Conservation (phyloP, 1,140 invertebrate genomes). For the Kradibia gibbosae region DNA sequence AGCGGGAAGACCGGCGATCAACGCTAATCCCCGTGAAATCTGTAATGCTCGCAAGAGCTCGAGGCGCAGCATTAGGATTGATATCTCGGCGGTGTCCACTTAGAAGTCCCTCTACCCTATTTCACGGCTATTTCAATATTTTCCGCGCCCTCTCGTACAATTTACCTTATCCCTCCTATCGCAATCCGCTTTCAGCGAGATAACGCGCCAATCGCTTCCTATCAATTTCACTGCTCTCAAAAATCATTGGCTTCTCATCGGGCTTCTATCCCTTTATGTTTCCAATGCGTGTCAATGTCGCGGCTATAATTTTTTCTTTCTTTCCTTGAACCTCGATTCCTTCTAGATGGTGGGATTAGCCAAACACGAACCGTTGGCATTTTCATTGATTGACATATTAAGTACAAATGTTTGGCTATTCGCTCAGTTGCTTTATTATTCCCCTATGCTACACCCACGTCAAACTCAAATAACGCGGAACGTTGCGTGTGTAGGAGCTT, state of each 20-base stretch:
- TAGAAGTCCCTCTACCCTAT: too few relatives aligned
- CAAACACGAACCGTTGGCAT: neutral
- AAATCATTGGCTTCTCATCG: neutral
- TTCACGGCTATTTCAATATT: too few relatives aligned
- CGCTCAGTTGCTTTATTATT: neutral
- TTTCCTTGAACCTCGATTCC: too few relatives aligned
- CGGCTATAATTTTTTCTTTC: neutral
- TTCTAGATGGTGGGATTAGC: too few relatives aligned
- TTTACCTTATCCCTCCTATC: neutral
- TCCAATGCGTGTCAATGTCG: too few relatives aligned
- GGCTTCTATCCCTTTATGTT: too few relatives aligned
- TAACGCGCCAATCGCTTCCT: neutral
- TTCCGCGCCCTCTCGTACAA: too few relatives aligned
- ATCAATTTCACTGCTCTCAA: neutral
- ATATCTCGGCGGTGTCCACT: neutral
- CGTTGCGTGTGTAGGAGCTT: too few relatives aligned
- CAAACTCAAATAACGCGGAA: neutral
- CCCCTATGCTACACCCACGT: neutral
- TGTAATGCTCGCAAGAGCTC: neutral
- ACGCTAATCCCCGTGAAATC: neutral
- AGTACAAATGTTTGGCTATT: neutral
- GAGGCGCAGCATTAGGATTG: neutral
- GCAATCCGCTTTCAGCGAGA: neutral
- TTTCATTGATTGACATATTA: neutral
- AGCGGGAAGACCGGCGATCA: neutral